phyloP scores from a whole-genome alignment of 1,140 invertebrate species.

The Drosophila nikananu region DNA sequence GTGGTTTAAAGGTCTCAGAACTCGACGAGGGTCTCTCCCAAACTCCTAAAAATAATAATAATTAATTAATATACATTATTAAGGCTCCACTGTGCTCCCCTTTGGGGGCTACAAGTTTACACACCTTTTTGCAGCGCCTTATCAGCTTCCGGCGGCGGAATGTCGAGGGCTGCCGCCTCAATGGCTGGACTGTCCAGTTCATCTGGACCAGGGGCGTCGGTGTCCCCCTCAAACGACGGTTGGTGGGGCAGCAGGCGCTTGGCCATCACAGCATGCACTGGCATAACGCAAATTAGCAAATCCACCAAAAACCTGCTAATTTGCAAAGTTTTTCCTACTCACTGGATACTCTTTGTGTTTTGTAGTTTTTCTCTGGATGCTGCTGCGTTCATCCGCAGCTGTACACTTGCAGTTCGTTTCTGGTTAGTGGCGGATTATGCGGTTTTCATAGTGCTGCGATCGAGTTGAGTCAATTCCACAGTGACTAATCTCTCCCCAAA shows the following conservation, averaged over 20 bases:
- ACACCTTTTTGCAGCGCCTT: constrained; percentile 58
- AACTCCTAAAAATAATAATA: constrained; percentile 42
- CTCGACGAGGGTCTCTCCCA: constrained; percentile 64
- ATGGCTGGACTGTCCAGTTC: constrained; percentile 81
- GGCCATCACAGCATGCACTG: constrained; percentile 80
- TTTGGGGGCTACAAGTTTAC: neutral
- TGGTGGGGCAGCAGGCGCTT: constrained; percentile 69
- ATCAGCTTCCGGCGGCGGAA: constrained; percentile 44
- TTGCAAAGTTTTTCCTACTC: no score
- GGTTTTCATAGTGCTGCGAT: constrained; percentile 21
- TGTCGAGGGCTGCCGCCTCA: constrained; percentile 72
- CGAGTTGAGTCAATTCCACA: constrained; percentile 44
- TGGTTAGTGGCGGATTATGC: constrained; percentile 38
- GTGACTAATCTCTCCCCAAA: constrained; percentile 69
- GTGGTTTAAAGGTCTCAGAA: constrained; percentile 31
- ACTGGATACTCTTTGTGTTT: constrained; percentile 25
- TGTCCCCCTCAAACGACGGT: constrained; percentile 62
- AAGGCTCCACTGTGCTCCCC: neutral
- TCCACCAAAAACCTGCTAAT: neutral
- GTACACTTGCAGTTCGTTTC: constrained; percentile 25
- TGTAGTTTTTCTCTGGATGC: neutral
- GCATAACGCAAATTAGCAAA: constrained; percentile 1
- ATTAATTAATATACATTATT: no score
- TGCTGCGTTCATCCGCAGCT: constrained; percentile 17
- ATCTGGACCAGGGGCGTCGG: constrained; percentile 64